These are phyloP conservation scores for Diadumene lineata DNA, from an alignment of 92 coral and sea anemone genomes.

Conservation along the genomic window DNA sequence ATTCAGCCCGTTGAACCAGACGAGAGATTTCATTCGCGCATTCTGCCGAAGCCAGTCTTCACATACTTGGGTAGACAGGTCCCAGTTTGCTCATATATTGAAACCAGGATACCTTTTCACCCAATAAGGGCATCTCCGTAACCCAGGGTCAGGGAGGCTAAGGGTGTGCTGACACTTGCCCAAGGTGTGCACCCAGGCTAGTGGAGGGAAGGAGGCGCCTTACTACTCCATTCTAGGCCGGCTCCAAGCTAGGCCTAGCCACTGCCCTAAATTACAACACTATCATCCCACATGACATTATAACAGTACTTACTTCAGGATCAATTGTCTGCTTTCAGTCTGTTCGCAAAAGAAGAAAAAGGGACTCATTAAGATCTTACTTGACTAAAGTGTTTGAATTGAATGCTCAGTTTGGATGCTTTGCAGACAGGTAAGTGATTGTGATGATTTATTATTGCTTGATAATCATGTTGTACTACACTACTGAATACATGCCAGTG, in stretches of 20 bases:
- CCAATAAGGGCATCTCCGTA: too few relatives aligned
- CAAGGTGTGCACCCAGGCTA: background rate
- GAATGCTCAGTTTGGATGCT: constrained; percentile 95
- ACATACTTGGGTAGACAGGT: background rate
- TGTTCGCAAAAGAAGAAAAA: constrained; percentile 81
- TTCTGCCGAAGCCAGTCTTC: background rate
- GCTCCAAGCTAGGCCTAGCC: constrained; percentile 2
- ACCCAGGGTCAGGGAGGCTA: too few relatives aligned
- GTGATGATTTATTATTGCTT: too few relatives aligned
- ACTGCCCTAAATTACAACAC: too few relatives aligned
- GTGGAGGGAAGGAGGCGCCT: constrained; percentile 8
- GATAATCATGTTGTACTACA: too few relatives aligned
- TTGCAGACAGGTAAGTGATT: constrained; percentile 95
- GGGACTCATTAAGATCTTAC: constrained; percentile 87
- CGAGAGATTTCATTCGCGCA: background rate
- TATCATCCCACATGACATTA: too few relatives aligned
- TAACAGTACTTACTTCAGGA: too few relatives aligned
- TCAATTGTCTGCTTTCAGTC: constrained; percentile 29
- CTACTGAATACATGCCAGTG: too few relatives aligned
- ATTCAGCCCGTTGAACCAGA: background rate
- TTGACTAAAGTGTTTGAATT: constrained; percentile 91
- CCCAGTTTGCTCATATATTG: too few relatives aligned
- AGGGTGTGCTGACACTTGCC: background rate
- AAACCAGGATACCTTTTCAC: too few relatives aligned
- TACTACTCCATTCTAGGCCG: constrained; percentile 8